These are phyloP conservation scores for Neodiprion fabricii DNA, from an alignment of 1,140 invertebrate species.

Conservation along the genomic window DNA sequence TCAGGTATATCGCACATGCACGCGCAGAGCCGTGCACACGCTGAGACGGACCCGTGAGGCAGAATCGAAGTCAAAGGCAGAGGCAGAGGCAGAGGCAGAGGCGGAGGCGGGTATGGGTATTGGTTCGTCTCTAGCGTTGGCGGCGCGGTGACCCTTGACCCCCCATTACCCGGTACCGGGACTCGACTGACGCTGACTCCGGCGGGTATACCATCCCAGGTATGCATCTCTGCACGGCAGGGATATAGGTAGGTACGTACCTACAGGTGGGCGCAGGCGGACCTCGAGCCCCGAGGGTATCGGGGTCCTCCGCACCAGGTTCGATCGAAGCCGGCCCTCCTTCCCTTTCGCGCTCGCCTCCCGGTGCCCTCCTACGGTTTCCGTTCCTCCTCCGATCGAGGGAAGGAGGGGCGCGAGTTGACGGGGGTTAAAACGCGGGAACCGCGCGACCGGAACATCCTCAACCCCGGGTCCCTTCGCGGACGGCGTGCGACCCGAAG, in stretches of 20 bases:
- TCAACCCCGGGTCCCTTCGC: background rate
- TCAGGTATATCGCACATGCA: background rate
- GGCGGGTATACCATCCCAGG: constrained; percentile 44
- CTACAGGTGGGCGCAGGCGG: constrained; percentile 11
- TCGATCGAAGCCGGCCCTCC: background rate
- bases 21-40: background rate
- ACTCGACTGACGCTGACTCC: constrained; percentile 55
- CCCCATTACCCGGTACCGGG: constrained; percentile 57
- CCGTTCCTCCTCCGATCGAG: background rate
- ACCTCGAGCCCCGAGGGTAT: constrained; percentile 18
- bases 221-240: constrained; percentile 28
- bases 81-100: too few relatives aligned
- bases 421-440: background rate
- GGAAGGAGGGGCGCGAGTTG: background rate
- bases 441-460: too few relatives aligned
- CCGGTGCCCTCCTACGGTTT: background rate
- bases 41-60: too few relatives aligned
- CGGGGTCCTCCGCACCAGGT: too few relatives aligned
- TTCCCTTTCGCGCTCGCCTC: constrained; percentile 1
- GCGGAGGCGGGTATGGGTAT: background rate
- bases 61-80: too few relatives aligned
- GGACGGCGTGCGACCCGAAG: constrained; percentile 17
- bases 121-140: constrained; percentile 44
- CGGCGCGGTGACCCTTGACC: constrained; percentile 59
- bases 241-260: too few relatives aligned